These are phyloP conservation scores for Chymomyza costata DNA, from an alignment of 1,140 invertebrate genomes.

Conservation along the genomic window DNA sequence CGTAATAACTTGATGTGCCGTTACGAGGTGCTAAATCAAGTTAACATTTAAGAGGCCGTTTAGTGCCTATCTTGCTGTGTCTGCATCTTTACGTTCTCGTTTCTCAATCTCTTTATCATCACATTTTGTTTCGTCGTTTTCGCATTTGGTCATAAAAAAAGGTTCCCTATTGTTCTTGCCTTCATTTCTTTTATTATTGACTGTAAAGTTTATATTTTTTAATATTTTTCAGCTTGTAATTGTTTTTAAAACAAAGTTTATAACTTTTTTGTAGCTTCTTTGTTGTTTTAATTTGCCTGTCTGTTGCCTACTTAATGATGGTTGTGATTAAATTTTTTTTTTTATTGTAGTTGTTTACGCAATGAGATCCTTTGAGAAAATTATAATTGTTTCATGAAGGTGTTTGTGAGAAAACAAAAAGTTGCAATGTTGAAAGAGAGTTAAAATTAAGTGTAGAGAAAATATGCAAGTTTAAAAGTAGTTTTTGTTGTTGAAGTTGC, in stretches of 20 bases:
- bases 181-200: constrained; percentile 64
- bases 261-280: constrained; percentile 43
- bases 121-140: no score
- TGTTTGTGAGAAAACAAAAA: no score
- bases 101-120: constrained; percentile 36
- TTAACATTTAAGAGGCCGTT: constrained; percentile 70
- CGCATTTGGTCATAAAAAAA: constrained; percentile 60
- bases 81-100: constrained; percentile 1
- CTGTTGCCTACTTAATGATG: constrained; percentile 66
- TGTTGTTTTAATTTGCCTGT: constrained; percentile 64
- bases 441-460: no score
- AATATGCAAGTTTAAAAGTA: no score
- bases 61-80: constrained; percentile 44
- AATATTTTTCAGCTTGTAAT: constrained; percentile 62
- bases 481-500: no score
- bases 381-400: no score
- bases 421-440: no score
- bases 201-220: constrained; percentile 65
- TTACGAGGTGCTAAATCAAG: constrained; percentile 72
- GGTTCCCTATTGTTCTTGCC: constrained; percentile 55
- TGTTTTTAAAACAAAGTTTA: constrained; percentile 68
- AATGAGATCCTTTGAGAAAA: no score
- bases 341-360: no score
- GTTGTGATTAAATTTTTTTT: constrained; percentile 59
- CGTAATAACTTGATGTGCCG: no score